Base-by-base conservation (phyloP, 2,888 invertebrate genomes). In the Gari tellinella region DNA sequence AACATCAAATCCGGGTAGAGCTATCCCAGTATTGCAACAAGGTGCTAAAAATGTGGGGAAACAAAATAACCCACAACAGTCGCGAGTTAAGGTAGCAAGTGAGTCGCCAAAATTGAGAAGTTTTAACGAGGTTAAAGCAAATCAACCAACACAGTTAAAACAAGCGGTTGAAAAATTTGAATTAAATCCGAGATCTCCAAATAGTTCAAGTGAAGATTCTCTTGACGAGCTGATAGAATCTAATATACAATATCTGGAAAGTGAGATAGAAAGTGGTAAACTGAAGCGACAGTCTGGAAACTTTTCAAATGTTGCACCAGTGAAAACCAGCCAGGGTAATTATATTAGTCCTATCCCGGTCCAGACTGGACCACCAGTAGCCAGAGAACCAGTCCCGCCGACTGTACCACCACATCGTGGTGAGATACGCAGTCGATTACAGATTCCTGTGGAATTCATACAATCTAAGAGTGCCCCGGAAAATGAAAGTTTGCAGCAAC, bases 201-300 rank as follows among this genome's bases (percentile, higher is more conserved):
- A 86, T 53, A 85, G 85, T 61, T 79, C 79, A 17, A 79, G 68
- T 72, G 86, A 85, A 12, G 89, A 89, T 70, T 88, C 89, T 0
- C 58, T 89, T n/a, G 89, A 89, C 58, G 89, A 89, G 25, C 66
- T 89, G 2, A 83, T 89, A 17, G 86, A 88, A 64, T 88, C 88
- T 12, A 89, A 89, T 52, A 88, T 87, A 52, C 88, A 87, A 58
- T 89, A 88, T 64, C 69, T 89, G n/a, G 86, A 89, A 60, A 83
- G 82, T 75, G 86, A 86, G 66, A 81, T 86, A 21, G 86, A 86
- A 61, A 85, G 83, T 64, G 82, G 85, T 19, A 81, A 80, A 69
- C 41, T 82, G 26, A 81, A 80, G 57, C 56, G 79, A 15, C 74
- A 79, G 45, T 79, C 79, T 1, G 74, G 79, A 19, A 75, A 63